Evolutionary conservation across 2,888 invertebrate genomes (phyloP).

Genomic region (Leucoptera coffeella): DNA sequence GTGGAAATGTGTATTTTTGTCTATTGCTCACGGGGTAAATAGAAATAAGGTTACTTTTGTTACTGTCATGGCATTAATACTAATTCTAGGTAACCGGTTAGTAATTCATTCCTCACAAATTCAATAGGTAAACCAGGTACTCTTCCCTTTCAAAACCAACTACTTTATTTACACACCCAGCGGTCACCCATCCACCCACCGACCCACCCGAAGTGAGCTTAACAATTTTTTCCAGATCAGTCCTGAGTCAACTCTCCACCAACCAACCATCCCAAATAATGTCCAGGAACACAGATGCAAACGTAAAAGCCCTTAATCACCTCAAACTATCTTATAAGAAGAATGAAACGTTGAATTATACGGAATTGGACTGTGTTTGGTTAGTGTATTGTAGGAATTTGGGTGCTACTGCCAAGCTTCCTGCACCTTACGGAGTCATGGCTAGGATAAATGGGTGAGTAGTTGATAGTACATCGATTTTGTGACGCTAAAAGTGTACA

Average conservation of each 20-base stretch:
- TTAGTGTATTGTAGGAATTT: slow-evolving; percentile 52
- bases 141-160: too few relatives aligned
- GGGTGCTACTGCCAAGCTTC: slow-evolving; percentile 40
- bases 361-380: slow-evolving; percentile 55
- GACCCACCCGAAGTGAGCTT: too few relatives aligned
- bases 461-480: too few relatives aligned
- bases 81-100: too few relatives aligned
- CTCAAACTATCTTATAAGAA: slow-evolving; percentile 20
- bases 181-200: too few relatives aligned
- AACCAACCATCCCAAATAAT: slow-evolving; percentile 17
- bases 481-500: too few relatives aligned
- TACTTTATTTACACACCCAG: too few relatives aligned
- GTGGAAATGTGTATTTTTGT: too few relatives aligned
- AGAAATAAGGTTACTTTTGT: not conserved
- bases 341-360: slow-evolving; percentile 10
- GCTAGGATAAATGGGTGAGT: slow-evolving; percentile 55
- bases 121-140: too few relatives aligned
- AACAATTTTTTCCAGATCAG: slow-evolving; percentile 18
- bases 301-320: slow-evolving; percentile 27
- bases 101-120: too few relatives aligned
- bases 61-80: too few relatives aligned
- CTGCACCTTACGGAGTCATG: slow-evolving; percentile 50
- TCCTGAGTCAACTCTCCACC: slow-evolving; percentile 24
- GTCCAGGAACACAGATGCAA: slow-evolving; percentile 27
- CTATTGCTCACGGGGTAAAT: not conserved